Percentiles rank a stretch among this genome's conserved stretches.
Evolutionary conservation across 1,140 invertebrate species (phyloP).

Genomic region (Nylanderia fulva): DNA sequence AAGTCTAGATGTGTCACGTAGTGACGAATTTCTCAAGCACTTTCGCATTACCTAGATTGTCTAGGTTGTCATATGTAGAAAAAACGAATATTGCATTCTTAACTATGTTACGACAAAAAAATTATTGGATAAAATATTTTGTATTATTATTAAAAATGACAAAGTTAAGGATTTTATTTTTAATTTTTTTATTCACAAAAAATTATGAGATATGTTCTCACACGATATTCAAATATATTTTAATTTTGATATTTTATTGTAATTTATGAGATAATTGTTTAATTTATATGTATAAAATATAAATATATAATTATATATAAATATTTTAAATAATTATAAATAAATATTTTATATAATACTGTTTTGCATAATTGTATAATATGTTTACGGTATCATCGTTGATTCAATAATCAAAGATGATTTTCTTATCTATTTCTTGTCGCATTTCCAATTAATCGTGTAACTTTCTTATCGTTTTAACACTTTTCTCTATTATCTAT

Average conservation of each 20-base stretch:
- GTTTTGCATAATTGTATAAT: neutral
- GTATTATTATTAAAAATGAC: neutral
- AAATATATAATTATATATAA: too few relatives aligned
- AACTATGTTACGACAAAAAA: neutral
- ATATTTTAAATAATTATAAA: neutral
- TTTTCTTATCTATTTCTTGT: neutral
- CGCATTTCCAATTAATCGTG: neutral
- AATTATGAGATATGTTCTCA: neutral
- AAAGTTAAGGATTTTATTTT: neutral
- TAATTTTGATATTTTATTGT: neutral
- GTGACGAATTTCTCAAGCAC: neutral
- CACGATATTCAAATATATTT: neutral
- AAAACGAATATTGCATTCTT: neutral
- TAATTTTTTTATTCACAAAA: neutral
- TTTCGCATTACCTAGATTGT: too few relatives aligned
- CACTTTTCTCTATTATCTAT: neutral
- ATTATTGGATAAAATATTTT: neutral
- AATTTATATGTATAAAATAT: too few relatives aligned
- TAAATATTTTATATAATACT: neutral
- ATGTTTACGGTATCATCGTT: neutral
- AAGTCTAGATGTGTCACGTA: neutral
- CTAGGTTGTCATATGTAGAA: neutral
- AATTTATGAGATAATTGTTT: neutral
- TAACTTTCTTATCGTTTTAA: neutral
- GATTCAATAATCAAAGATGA: neutral